These are phyloP conservation scores for Malaclemys terrapin DNA, from an alignment of 2,113 vertebrate genomes.

Conservation along the genomic window DNA sequence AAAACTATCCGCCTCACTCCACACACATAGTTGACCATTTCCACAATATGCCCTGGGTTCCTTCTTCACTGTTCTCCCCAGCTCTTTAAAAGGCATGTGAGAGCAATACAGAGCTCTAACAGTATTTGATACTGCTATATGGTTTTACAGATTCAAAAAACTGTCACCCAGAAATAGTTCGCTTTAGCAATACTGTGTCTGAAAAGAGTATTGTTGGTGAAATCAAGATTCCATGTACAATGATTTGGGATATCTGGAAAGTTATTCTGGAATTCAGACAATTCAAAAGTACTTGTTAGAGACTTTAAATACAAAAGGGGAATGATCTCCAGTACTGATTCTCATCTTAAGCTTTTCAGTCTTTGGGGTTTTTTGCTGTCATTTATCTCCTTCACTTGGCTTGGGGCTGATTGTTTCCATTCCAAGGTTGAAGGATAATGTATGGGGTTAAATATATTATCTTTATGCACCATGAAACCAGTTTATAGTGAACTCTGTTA, in stretches of 20 bases:
- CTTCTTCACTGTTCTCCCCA: neutral
- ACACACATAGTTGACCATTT: neutral
- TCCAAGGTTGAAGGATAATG: constrained; percentile 24
- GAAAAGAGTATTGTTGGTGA: neutral
- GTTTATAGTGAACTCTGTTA: neutral
- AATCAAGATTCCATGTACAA: neutral
- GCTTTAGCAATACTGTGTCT: neutral
- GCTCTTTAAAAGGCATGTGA: neutral
- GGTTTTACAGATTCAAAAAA: neutral
- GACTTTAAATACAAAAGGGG: neutral
- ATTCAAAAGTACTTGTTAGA: neutral
- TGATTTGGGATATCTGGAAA: neutral
- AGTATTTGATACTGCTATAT: neutral
- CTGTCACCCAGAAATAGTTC: neutral
- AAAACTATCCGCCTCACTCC: neutral
- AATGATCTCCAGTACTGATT: neutral
- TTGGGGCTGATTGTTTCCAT: constrained; percentile 11
- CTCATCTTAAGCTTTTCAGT: neutral
- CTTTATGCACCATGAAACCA: neutral
- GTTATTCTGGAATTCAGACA: neutral
- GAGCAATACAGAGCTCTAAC: neutral
- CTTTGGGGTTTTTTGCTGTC: neutral
- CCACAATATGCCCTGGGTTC: neutral
- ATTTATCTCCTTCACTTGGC: constrained; percentile 24
- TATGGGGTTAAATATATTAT: neutral